Conservation (phyloP, 2,113 vertebrate genomes). For the Corapipo altera region DNA sequence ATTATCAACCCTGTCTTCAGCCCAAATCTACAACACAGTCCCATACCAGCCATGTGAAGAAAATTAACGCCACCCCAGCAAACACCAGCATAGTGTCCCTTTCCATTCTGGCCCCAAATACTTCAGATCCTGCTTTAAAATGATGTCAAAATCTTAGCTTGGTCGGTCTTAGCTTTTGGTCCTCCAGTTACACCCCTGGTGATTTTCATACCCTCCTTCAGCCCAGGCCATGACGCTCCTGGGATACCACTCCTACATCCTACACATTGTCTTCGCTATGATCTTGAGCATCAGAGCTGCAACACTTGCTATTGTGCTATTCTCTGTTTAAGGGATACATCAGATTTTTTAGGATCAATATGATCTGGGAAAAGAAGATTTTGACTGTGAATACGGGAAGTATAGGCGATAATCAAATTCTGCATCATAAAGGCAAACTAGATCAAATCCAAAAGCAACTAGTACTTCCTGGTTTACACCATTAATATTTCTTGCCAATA, state of each 20-base stretch:
- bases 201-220: not conserved
- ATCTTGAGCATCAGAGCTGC: not conserved
- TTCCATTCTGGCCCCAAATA: not conserved
- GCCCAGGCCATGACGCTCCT: not conserved
- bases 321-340: not conserved
- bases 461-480: not conserved
- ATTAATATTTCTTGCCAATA: not conserved
- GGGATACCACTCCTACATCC: not conserved
- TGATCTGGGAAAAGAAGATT: not conserved
- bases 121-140: not conserved
- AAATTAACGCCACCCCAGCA: not conserved
- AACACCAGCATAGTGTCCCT: not conserved
- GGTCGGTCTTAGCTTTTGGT: not conserved
- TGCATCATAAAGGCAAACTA: not conserved
- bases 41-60: not conserved
- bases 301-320: rapidly evolving
- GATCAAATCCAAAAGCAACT: not conserved
- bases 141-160: not conserved
- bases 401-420: not conserved
- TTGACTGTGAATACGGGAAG: not conserved
- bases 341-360: not conserved
- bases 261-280: not conserved
- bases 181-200: not conserved
- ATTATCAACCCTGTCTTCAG: not conserved
- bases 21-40: not conserved